Percentiles rank a stretch among this genome's conserved stretches.
Conservation (phyloP, 1,140 invertebrate species). For the Brachionus asplanchnoidis region DNA sequence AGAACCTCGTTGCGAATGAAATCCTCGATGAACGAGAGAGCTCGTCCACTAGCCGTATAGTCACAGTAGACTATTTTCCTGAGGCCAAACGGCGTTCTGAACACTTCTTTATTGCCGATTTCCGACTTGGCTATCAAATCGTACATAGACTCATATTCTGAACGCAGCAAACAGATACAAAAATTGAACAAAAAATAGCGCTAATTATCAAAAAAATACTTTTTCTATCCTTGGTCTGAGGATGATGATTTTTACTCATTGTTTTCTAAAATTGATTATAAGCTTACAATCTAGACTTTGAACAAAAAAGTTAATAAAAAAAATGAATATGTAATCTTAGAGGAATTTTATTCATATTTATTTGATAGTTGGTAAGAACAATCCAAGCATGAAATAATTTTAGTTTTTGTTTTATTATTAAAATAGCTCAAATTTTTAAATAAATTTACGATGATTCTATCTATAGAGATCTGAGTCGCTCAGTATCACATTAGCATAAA, state of each 20-base stretch:
- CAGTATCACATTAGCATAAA: neutral
- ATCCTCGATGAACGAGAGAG: constrained; percentile 78
- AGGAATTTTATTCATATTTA: constrained; percentile 35
- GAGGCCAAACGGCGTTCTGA: neutral
- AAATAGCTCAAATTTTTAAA: constrained; percentile 25
- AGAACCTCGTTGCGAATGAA: constrained; percentile 75
- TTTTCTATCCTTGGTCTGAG: neutral
- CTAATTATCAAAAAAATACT: neutral
- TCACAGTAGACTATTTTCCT: constrained; percentile 47
- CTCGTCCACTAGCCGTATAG: constrained; percentile 55
- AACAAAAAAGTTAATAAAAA: neutral
- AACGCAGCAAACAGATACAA: too few species aligned
- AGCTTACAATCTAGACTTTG: neutral
- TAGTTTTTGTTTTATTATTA: constrained; percentile 29
- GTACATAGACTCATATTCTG: constrained; percentile 1
- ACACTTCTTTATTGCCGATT: constrained; percentile 1
- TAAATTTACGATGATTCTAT: neutral
- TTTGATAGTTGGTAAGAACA: neutral
- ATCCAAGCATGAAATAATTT: constrained; percentile 20
- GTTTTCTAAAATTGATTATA: neutral
- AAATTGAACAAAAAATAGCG: neutral
- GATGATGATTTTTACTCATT: neutral
- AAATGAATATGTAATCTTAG: constrained; percentile 11
- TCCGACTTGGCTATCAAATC: constrained; percentile 18
- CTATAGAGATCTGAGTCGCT: neutral